Conservation (phyloP, 2,888 invertebrate genomes). For the Artemia sp. region DNA sequence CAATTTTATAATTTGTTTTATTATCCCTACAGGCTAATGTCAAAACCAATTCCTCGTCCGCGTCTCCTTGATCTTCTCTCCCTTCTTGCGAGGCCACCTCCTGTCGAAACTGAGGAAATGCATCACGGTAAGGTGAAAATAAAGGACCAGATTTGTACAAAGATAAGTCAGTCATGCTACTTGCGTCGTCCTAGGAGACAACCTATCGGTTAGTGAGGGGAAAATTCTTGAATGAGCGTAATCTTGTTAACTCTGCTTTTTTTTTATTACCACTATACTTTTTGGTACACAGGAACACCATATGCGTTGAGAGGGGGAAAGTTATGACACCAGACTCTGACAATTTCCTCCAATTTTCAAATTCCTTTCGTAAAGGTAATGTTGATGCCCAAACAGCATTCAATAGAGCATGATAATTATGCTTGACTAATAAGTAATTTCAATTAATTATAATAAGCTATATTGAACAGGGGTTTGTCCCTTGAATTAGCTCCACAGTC, state of each 20-base stretch:
- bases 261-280: no score
- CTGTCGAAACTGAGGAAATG: slow-evolving; percentile 15
- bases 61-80: slow-evolving; percentile 40
- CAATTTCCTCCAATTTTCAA: no score
- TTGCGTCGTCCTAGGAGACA: slow-evolving; percentile 46
- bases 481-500: no score
- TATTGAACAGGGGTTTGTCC: no score
- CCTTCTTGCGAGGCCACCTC: background rate
- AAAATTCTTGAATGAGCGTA: slow-evolving; percentile 8
- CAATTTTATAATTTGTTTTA: slow-evolving; percentile 86
- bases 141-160: slow-evolving; percentile 78
- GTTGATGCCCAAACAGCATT: no score
- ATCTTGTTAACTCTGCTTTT: background rate
- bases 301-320: no score
- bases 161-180: slow-evolving; percentile 53
- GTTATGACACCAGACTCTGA: no score
- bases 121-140: slow-evolving; percentile 73
- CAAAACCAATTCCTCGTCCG: slow-evolving; percentile 65
- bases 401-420: no score
- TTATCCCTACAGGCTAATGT: slow-evolving; percentile 80
- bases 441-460: no score
- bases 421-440: no score
- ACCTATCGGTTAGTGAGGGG: background rate
- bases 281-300: no score
- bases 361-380: no score